Percentiles rank a stretch among this genome's conserved stretches.
These are phyloP conservation scores for Leptinotarsa tumamoca DNA, from an alignment of 2,888 invertebrate species.

Conservation along the genomic window DNA sequence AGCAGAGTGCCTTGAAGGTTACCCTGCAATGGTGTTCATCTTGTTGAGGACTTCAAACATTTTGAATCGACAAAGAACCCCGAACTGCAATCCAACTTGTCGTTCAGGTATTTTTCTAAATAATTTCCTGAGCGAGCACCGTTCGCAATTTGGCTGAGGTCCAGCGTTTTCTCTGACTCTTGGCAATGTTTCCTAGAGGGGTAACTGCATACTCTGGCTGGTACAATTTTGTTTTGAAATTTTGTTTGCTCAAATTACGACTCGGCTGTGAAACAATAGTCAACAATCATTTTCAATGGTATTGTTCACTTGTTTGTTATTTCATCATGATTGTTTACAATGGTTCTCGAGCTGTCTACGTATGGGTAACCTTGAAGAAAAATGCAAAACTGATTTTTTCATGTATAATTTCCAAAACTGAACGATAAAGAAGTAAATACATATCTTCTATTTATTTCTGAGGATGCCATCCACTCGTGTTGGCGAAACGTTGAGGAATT, in stretches of 20 bases:
- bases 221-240: slow-evolving; percentile 2
- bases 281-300: neutral
- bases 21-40: no score
- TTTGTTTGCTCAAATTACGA: neutral
- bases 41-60: neutral
- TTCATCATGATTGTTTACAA: neutral
- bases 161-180: neutral
- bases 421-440: no score
- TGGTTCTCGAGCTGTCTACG: neutral
- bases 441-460: no score
- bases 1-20: no score
- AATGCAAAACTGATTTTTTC: no score
- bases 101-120: slow-evolving; percentile 1
- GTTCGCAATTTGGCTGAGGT: neutral
- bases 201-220: slow-evolving; percentile 4
- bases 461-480: no score
- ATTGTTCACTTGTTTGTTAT: neutral
- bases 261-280: neutral
- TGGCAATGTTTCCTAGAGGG: slow-evolving; percentile 8
- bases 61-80: neutral
- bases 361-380: neutral
- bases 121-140: neutral
- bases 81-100: neutral
- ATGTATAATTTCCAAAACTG: no score
- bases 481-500: no score